phyloP scores from a whole-genome alignment of 2,113 vertebrate species.

The Protomyctophum bolini region DNA sequence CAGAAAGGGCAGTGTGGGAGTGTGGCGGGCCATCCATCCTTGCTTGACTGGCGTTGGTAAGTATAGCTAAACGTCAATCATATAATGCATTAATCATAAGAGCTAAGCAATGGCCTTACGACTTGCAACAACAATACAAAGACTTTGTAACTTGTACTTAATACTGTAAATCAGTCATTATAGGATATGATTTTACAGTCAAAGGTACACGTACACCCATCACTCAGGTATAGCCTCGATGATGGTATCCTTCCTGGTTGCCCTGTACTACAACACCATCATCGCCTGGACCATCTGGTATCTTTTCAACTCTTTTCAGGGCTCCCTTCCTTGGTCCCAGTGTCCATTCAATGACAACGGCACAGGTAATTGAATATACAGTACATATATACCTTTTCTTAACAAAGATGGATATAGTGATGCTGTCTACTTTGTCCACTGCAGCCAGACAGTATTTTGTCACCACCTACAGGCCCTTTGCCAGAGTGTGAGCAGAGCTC shows the following conservation, averaged over 20 bases:
- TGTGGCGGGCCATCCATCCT: conserved; percentile 88
- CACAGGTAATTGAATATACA: conserved; percentile 78
- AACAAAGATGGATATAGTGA: too few relatives aligned
- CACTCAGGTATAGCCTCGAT: conserved; percentile 86
- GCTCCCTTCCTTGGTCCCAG: conserved; percentile 85
- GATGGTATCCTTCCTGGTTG: conserved; percentile 86
- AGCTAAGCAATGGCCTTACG: too few relatives aligned
- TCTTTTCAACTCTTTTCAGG: conserved; percentile 71
- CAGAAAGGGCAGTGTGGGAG: conserved; percentile 86
- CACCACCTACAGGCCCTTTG: conserved; percentile 72
- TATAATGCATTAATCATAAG: neutral
- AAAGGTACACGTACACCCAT: neutral
- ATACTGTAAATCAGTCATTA: neutral
- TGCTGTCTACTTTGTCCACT: neutral
- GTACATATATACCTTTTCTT: too few relatives aligned
- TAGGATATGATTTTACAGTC: neutral
- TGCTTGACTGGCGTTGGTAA: conserved; percentile 88
- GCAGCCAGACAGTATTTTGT: conserved; percentile 11
- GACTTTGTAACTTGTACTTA: neutral
- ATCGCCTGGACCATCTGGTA: conserved; percentile 83
- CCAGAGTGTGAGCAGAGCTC: conserved; percentile 86
- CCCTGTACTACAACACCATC: conserved; percentile 92
- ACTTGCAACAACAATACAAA: neutral
- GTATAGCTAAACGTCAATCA: conserved; percentile 27
- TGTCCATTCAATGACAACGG: conserved; percentile 82